phyloP scores from a whole-genome alignment of 2,113 vertebrate species.

The Atrichornis clamosus region DNA sequence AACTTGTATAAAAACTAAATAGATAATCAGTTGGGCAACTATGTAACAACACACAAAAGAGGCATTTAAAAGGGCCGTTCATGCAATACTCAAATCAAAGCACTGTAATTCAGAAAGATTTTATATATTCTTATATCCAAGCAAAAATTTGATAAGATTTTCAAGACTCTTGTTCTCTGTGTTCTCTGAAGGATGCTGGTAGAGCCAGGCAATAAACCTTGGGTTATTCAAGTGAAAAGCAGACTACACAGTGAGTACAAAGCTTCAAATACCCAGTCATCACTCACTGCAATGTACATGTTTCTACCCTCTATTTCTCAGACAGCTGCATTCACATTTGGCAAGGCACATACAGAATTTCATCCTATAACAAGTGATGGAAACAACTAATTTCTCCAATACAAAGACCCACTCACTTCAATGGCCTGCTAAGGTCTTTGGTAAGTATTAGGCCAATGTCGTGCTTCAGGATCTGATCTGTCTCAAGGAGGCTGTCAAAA shows the following conservation, averaged over 20 bases:
- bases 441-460: not conserved
- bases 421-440: not conserved
- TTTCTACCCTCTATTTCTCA: not conserved
- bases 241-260: not conserved
- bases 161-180: not conserved
- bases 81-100: not conserved
- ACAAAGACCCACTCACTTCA: not conserved
- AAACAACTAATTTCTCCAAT: not conserved
- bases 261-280: not conserved
- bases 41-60: not conserved
- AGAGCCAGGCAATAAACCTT: not conserved
- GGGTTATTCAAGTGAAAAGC: not conserved
- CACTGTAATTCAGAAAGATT: not conserved
- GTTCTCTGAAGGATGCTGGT: not conserved
- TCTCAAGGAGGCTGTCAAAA: not conserved
- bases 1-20: not conserved
- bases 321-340: not conserved
- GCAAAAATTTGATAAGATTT: not conserved
- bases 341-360: not conserved
- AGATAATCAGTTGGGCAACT: not conserved
- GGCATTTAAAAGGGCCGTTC: not conserved
- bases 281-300: not conserved
- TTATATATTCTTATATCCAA: not conserved
- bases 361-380: not conserved
- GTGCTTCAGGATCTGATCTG: not conserved